Percentiles rank a stretch among this genome's conserved stretches.
These are phyloP conservation scores for Silvanus unidentatus DNA, from an alignment of 2,888 invertebrate genomes.

Conservation along the genomic window DNA sequence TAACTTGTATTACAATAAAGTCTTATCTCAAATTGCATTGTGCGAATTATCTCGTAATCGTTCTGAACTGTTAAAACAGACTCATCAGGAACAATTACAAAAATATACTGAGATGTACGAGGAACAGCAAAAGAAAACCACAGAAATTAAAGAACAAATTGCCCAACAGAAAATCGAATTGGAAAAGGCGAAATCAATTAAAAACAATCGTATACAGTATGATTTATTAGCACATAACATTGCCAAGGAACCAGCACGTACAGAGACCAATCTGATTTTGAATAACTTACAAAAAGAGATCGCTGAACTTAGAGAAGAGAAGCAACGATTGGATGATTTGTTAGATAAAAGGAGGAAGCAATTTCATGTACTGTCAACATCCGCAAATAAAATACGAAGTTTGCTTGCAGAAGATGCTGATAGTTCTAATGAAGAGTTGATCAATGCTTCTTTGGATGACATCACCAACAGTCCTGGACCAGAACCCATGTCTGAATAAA, in stretches of 20 bases:
- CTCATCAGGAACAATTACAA: constrained; percentile 77
- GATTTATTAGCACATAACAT: constrained; percentile 89
- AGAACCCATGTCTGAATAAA: constrained; percentile 24
- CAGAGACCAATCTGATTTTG: constrained; percentile 67
- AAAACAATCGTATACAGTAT: constrained; percentile 89
- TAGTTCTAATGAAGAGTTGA: constrained; percentile 46
- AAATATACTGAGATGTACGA: constrained; percentile 75
- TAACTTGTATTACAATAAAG: constrained; percentile 63
- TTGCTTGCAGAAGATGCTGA: constrained; percentile 60
- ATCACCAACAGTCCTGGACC: constrained; percentile 40
- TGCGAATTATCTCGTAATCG: constrained; percentile 85
- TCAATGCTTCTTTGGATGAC: constrained; percentile 46
- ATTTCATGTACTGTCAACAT: constrained; percentile 80
- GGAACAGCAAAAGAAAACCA: constrained; percentile 73
- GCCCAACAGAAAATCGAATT: constrained; percentile 75
- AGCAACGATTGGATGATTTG: constrained; percentile 67
- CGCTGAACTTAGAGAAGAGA: constrained; percentile 61
- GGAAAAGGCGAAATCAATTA: constrained; percentile 74
- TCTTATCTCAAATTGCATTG: constrained; percentile 77
- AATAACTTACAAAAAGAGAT: constrained; percentile 69
- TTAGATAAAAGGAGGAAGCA: constrained; percentile 81
- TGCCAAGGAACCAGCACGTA: constrained; percentile 82
- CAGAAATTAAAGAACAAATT: constrained; percentile 73
- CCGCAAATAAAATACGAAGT: constrained; percentile 78
- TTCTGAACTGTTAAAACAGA: constrained; percentile 70